A percentile compares a stretch with the other conserved stretches of the same genome.
These are phyloP conservation scores for Leptarthrus brevirostris DNA, from an alignment of 2,888 invertebrate species.

Conservation along the genomic window DNA sequence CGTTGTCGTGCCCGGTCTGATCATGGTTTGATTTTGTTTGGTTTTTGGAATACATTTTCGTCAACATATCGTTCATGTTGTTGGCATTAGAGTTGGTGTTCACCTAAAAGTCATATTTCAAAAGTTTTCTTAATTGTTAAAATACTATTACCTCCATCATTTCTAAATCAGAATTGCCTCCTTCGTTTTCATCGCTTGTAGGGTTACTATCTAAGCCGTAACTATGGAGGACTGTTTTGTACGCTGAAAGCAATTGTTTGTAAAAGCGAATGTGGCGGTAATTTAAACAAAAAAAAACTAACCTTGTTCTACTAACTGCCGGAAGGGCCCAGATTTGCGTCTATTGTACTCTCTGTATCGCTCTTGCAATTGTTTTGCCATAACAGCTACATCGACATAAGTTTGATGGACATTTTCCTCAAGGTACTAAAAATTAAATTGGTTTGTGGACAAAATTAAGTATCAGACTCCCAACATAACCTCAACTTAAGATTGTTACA, in stretches of 20 bases:
- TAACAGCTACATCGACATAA: constrained; percentile 83
- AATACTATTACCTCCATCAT: constrained; percentile 60
- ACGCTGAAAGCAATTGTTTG: constrained; percentile 71
- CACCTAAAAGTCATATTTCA: constrained; percentile 52
- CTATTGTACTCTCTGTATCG: constrained; percentile 82
- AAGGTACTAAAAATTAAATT: constrained; percentile 73
- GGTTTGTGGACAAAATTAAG: not conserved
- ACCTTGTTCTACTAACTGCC: constrained; percentile 78
- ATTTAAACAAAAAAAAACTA: too few relatives aligned
- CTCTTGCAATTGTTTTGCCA: constrained; percentile 83
- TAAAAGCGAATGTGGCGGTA: too few relatives aligned
- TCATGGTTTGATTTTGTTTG: constrained; percentile 51
- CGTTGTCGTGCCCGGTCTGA: constrained; percentile 71
- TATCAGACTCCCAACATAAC: constrained; percentile 56
- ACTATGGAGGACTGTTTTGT: constrained; percentile 77
- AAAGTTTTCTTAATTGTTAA: not conserved
- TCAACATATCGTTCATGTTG: constrained; percentile 63
- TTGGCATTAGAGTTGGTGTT: constrained; percentile 60
- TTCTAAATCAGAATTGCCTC: constrained; percentile 66
- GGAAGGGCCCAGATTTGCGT: constrained; percentile 83
- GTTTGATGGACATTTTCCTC: constrained; percentile 84
- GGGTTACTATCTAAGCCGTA: constrained; percentile 74
- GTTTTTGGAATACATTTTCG: constrained; percentile 69
- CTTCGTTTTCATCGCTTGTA: constrained; percentile 71
- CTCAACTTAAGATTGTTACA: too few relatives aligned